These are phyloP conservation scores for Nowickia ferox DNA, from an alignment of 2,888 invertebrate species.

Conservation along the genomic window DNA sequence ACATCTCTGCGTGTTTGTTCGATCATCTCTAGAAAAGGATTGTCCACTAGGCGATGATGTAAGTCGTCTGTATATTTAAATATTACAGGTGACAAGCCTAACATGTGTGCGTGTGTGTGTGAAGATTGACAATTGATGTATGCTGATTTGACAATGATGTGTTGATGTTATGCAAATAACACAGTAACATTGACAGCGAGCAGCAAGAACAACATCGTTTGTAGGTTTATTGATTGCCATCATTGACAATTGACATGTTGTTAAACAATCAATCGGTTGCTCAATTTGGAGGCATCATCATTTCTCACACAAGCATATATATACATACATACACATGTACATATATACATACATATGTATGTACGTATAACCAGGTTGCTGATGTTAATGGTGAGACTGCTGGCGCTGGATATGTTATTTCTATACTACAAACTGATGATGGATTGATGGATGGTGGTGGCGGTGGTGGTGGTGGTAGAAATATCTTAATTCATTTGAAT, in stretches of 20 bases:
- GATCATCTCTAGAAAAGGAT: not conserved
- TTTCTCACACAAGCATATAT: not conserved
- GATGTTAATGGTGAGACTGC: conserved; percentile 25
- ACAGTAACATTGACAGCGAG: conserved; percentile 64
- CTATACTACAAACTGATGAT: not conserved
- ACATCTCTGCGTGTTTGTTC: not conserved
- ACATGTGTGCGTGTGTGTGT: not conserved
- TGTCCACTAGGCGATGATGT: conserved; percentile 48
- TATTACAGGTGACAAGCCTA: not conserved
- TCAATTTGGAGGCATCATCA: conserved; percentile 57
- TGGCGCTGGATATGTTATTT: conserved; percentile 33
- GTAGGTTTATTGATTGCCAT: conserved; percentile 65
- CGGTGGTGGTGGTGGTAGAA: conserved; percentile 43
- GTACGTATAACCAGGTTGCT: not conserved
- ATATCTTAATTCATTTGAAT: conserved; percentile 68
- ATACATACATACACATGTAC: not conserved
- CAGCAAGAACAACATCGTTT: conserved; percentile 43
- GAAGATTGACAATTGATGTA: conserved; percentile 70
- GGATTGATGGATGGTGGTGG: not conserved
- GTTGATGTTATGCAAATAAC: conserved; percentile 71
- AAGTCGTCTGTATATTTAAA: conserved; percentile 17
- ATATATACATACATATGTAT: not conserved
- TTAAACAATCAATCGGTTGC: conserved; percentile 70
- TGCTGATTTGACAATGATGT: conserved; percentile 72
- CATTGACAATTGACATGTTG: conserved; percentile 71